Evolutionary conservation across 1,140 invertebrate genomes (phyloP).

Genomic region (Ceratina australensis): DNA sequence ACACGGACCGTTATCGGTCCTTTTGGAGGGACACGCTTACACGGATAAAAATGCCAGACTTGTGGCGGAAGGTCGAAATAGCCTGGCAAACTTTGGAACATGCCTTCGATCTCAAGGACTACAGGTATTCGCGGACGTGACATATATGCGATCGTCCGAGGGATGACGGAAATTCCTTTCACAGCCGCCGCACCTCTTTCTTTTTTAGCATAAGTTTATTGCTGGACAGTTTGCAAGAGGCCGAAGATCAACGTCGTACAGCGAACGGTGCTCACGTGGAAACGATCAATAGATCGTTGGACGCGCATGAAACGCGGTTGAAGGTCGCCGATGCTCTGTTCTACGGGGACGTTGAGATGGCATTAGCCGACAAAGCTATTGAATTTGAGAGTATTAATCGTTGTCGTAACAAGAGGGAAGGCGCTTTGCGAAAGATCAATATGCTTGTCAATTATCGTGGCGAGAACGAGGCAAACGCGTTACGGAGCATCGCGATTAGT

Average conservation of each 20-base stretch:
- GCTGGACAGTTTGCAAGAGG: conserved; percentile 63
- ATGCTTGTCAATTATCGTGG: conserved; percentile 40
- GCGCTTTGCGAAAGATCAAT: conserved; percentile 52
- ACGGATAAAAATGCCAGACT: conserved; percentile 61
- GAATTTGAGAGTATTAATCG: conserved; percentile 39
- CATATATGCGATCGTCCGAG: not conserved
- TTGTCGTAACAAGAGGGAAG: conserved; percentile 52
- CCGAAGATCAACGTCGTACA: conserved; percentile 65
- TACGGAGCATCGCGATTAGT: conserved; percentile 65
- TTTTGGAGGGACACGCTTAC: conserved; percentile 67
- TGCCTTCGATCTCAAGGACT: conserved; percentile 71
- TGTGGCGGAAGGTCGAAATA: conserved; percentile 63
- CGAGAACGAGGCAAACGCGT: conserved; percentile 50
- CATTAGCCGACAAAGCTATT: conserved; percentile 28
- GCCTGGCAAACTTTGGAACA: conserved; percentile 70
- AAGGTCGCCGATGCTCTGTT: conserved; percentile 42
- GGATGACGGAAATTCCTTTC: not conserved
- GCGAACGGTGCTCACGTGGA: conserved; percentile 59
- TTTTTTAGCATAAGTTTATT: conserved; percentile 65
- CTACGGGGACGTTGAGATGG: conserved; percentile 37
- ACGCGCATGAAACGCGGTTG: conserved; percentile 42
- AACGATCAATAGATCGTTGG: conserved; percentile 65
- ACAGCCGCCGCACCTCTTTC: too few relatives aligned
- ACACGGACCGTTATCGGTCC: conserved; percentile 49
- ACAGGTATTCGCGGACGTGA: conserved; percentile 55